phyloP scores from a whole-genome alignment of 1,140 invertebrate genomes.

The Diploscapter pachys region DNA sequence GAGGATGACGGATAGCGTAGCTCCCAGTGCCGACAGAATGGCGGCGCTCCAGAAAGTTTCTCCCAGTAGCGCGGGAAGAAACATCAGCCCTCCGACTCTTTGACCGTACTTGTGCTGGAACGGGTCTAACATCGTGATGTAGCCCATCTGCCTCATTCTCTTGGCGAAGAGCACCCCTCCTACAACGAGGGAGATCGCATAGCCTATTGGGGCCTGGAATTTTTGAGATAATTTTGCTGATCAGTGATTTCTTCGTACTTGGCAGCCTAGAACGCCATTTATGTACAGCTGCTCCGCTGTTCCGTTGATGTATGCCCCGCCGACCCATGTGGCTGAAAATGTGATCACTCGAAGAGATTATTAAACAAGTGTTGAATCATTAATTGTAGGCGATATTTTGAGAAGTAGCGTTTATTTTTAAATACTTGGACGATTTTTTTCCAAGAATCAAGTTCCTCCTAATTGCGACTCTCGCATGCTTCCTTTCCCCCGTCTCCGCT shows the following conservation, averaged over 20 bases:
- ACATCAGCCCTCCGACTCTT: conserved; percentile 90
- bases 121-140: conserved; percentile 97
- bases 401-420: no score
- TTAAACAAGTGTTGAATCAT: no score
- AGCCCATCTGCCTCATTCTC: conserved; percentile 92
- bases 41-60: conserved; percentile 97
- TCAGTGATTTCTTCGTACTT: not conserved
- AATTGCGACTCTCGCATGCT: no score
- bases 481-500: no score
- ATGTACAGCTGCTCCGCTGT: conserved; percentile 93
- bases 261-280: conserved; percentile 77
- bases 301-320: conserved; percentile 96
- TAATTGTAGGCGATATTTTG: no score
- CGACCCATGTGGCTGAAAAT: conserved; percentile 86
- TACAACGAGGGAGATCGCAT: conserved; percentile 80
- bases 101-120: conserved; percentile 86
- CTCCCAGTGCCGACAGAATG: conserved; percentile 87
- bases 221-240: not conserved
- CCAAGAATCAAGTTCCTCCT: no score
- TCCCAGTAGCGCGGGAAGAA: conserved; percentile 89
- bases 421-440: no score
- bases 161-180: conserved; percentile 96
- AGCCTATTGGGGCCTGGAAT: conserved; percentile 88
- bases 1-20: conserved; percentile 90
- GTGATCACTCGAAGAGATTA: conserved; percentile 9